Evolutionary conservation across 2,797 vertebrate genomes (phyloP).

Genomic region (Glyptemys insculpta): DNA sequence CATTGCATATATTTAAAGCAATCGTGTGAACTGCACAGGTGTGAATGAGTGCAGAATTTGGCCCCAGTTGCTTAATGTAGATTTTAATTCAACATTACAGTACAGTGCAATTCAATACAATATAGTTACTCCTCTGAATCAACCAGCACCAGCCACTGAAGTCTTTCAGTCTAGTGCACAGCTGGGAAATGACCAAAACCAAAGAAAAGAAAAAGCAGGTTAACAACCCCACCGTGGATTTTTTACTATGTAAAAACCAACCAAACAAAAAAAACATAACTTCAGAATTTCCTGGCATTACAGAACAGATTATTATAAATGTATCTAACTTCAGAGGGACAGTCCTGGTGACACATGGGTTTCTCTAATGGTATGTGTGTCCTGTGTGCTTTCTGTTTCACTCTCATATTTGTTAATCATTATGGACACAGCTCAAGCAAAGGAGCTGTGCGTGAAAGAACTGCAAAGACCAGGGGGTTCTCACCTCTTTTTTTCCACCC

Average conservation of each 20-base stretch:
- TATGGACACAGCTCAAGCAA: not conserved
- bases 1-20: not conserved
- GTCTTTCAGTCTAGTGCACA: not conserved
- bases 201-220: conserved; percentile 11
- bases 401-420: not conserved
- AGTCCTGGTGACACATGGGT: not conserved
- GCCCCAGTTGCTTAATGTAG: not conserved
- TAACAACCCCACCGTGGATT: not conserved
- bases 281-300: conserved; percentile 55
- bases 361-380: not conserved
- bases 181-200: not conserved
- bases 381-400: conserved; percentile 11
- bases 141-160: not conserved
- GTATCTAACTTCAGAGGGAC: not conserved
- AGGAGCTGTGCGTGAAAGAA: not conserved
- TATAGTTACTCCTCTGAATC: not conserved
- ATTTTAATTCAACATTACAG: not conserved
- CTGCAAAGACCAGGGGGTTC: not conserved
- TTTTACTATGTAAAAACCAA: not conserved
- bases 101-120: not conserved
- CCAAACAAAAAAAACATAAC: not conserved
- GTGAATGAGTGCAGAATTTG: not conserved
- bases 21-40: not conserved
- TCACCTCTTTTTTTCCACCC: not conserved
- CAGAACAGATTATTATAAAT: conserved; percentile 2